Base-by-base conservation (phyloP, 2,888 invertebrate species). In the Pyrgus malvae region DNA sequence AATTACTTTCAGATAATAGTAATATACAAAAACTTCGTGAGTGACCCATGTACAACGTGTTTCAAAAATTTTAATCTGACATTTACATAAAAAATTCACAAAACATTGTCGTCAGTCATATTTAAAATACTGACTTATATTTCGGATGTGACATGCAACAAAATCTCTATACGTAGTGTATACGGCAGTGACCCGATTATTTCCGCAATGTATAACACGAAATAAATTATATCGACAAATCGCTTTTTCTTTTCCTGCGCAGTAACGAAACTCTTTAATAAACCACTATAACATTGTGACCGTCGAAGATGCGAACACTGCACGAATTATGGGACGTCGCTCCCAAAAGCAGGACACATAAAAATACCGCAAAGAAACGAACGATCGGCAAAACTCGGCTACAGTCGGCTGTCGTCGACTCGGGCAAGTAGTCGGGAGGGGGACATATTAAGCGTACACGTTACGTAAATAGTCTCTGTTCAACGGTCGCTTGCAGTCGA, bases 371-470 rank as follows among this genome's bases (percentile, higher is more conserved):
- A 49, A 49, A 40, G 27, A 19, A 48, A 40, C 29, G 25, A 17
- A 27, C 40, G 14, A 40, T 49, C 40, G 48, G 48, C 48, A 49
- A 49, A 49, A 40, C 48, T 49, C 48, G 48, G 40, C 40, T 49
- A 19, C 40, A 21, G 48, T 49, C 48, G 48, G 37, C 48, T 25
- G 37, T 25, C 37, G 46, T 37, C 46, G 35, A 25, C 35, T 37
- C 38, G 40, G 48, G 48, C 48, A 49, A 49, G 40, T 49, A 6
- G 48, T 31, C 31, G 40, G 29, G 41, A 16, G 23, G 29, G 31
- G 14, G 31, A 40, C 21, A 23, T 33, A 16, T 35, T 35, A 23
- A 23, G 37, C 21, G 33, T 21, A 45, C 33, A 49, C 38, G 21
- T 29, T 17, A 14, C 6, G 19, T 40, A 21, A 19, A 49, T 21